Percentiles rank a stretch among this genome's conserved stretches.
These are phyloP conservation scores for Phortica variegata DNA, from an alignment of 1,140 invertebrate species.

Conservation along the genomic window DNA sequence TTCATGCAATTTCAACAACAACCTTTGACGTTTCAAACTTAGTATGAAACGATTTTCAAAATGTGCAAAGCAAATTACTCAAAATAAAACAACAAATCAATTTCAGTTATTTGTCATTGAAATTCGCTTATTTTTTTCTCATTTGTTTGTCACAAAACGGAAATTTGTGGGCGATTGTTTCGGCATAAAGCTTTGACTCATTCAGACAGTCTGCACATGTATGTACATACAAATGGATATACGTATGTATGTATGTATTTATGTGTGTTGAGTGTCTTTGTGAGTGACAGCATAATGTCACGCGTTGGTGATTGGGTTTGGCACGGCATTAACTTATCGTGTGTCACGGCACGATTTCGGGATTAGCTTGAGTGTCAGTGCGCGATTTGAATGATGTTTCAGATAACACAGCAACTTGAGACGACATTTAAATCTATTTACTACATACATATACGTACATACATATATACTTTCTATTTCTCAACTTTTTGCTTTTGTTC, in stretches of 20 bases:
- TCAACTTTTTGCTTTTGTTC: conserved; percentile 12
- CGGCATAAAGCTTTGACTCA: conserved; percentile 4
- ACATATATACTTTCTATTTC: conserved; percentile 17
- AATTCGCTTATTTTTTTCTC: no score
- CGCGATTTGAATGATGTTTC: neutral
- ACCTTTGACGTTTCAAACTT: no score
- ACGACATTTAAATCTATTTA: neutral
- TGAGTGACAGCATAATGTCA: conserved; percentile 14
- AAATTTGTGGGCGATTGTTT: conserved; percentile 5
- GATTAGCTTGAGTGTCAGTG: conserved; percentile 38
- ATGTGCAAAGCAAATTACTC: no score
- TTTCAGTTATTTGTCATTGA: no score
- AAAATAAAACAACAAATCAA: no score
- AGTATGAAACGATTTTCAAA: no score
- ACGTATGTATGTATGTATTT: neutral
- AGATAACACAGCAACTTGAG: no score
- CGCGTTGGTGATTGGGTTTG: conserved; percentile 14
- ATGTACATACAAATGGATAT: neutral
- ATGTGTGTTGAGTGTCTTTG: neutral
- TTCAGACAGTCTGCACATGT: conserved; percentile 10
- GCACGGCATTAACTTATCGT: conserved; percentile 43
- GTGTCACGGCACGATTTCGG: conserved; percentile 30
- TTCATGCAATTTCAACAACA: no score
- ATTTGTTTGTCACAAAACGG: conserved; percentile 22
- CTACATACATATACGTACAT: neutral